Percentiles rank a stretch among this genome's conserved stretches.
Conservation (phyloP, 2,888 invertebrate species). For the Eulithis testata region DNA sequence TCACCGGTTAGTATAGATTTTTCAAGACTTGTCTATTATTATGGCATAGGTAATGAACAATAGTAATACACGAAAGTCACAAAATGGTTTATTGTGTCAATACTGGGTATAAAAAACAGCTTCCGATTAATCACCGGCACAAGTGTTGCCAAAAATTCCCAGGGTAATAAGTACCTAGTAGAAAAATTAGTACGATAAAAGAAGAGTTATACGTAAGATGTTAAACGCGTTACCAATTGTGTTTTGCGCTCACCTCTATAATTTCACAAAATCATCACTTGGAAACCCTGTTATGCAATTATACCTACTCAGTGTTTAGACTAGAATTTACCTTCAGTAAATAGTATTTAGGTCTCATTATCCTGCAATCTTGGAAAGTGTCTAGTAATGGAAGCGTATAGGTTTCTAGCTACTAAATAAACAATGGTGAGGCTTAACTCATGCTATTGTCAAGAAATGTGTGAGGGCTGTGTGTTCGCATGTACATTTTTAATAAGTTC, state of each 20-base stretch:
- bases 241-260: background rate
- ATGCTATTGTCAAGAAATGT: constrained; percentile 5
- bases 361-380: constrained; percentile 20
- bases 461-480: constrained; percentile 14
- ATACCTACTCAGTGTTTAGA: background rate
- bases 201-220: too few relatives aligned
- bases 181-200: too few relatives aligned
- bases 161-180: too few relatives aligned
- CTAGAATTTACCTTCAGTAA: constrained; percentile 23
- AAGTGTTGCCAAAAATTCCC: too few relatives aligned
- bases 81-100: too few relatives aligned
- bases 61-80: too few relatives aligned
- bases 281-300: constrained; percentile 13
- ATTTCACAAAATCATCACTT: constrained; percentile 15
- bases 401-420: constrained; percentile 9
- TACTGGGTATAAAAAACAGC: too few relatives aligned
- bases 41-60: too few relatives aligned
- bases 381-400: constrained; percentile 11
- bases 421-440: background rate
- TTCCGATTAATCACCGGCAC: too few relatives aligned
- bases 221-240: too few relatives aligned
- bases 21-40: too few relatives aligned
- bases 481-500: constrained; percentile 6
- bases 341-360: constrained; percentile 29
- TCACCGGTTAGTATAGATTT: too few relatives aligned